Percentiles rank a stretch among this genome's conserved stretches.
phyloP scores from a whole-genome alignment of 2,888 invertebrate genomes.

The Graphium colonna region DNA sequence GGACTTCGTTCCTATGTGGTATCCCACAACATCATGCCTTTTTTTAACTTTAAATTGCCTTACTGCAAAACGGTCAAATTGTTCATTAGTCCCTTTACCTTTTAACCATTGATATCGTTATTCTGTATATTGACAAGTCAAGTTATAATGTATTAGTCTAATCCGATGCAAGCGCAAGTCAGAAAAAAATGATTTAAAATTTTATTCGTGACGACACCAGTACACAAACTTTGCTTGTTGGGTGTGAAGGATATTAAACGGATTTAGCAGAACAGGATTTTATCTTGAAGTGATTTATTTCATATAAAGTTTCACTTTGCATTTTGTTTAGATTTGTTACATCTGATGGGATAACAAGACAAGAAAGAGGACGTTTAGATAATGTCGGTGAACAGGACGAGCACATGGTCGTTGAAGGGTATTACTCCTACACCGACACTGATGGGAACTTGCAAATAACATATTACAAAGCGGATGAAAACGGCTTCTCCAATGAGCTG shows the following conservation, averaged over 20 bases:
- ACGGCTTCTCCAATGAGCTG: conserved; percentile 33
- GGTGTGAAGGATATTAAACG: background rate
- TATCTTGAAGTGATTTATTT: background rate
- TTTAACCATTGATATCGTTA: too few relatives aligned
- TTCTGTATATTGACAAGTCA: too few relatives aligned
- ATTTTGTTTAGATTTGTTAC: conserved; percentile 79
- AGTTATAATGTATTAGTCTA: too few relatives aligned
- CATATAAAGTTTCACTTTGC: too few relatives aligned
- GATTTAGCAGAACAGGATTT: background rate
- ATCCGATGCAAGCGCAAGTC: too few relatives aligned
- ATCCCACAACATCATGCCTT: too few relatives aligned
- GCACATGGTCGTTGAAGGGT: conserved; percentile 39
- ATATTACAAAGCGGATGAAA: conserved; percentile 39
- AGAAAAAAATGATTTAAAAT: too few relatives aligned
- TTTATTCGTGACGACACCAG: too few relatives aligned
- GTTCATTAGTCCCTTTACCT: too few relatives aligned
- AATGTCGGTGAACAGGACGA: conserved; percentile 40
- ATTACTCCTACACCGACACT: conserved; percentile 39
- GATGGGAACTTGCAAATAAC: conserved; percentile 35
- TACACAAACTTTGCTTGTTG: background rate
- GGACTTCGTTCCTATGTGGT: too few relatives aligned
- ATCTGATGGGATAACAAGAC: conserved; percentile 82
- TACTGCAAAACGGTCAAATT: too few relatives aligned
- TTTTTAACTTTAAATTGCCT: too few relatives aligned
- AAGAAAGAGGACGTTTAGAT: conserved; percentile 76